Percentiles rank a stretch among this genome's conserved stretches.
Evolutionary conservation across 2,888 invertebrate species (phyloP).

Genomic region (Listrodromus nycthemerus): DNA sequence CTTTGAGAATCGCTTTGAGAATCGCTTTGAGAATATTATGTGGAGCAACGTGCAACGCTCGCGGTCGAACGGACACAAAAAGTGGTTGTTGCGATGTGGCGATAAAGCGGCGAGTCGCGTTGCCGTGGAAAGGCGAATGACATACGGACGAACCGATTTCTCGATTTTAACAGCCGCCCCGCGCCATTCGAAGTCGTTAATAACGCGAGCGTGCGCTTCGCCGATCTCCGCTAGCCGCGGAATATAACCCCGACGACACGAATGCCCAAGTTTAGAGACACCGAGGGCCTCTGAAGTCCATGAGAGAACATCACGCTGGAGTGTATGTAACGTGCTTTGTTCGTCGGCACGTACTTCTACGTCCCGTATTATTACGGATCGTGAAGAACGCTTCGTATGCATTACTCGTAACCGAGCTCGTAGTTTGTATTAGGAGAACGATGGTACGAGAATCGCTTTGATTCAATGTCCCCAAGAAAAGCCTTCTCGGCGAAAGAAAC

Average conservation of each 20-base stretch:
- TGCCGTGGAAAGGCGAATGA: constrained; percentile 10
- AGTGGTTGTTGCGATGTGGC: constrained; percentile 44
- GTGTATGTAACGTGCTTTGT: constrained; percentile 59
- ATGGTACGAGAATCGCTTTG: constrained; percentile 9
- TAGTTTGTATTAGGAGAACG: constrained; percentile 2
- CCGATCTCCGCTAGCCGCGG: background rate
- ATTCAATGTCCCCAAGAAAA: background rate
- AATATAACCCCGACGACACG: constrained; percentile 35
- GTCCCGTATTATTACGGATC: constrained; percentile 42
- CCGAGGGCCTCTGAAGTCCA: background rate
- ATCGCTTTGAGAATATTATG: constrained; percentile 37
- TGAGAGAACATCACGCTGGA: constrained; percentile 22
- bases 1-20: too few species aligned
- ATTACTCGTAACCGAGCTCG: constrained; percentile 36
- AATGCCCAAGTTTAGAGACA: constrained; percentile 23
- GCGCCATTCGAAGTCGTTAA: constrained; percentile 40
- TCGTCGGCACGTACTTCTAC: constrained; percentile 47
- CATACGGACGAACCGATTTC: constrained; percentile 24
- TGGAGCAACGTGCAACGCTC: constrained; percentile 48
- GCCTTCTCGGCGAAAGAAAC: constrained; percentile 5
- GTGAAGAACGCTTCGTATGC: constrained; percentile 50
- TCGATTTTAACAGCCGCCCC: constrained; percentile 19
- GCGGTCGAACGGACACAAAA: constrained; percentile 47
- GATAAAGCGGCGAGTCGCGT: background rate
- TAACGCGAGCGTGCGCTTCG: constrained; percentile 12